Conservation (phyloP, 1,140 invertebrate species). For the Halictus rubicundus region DNA sequence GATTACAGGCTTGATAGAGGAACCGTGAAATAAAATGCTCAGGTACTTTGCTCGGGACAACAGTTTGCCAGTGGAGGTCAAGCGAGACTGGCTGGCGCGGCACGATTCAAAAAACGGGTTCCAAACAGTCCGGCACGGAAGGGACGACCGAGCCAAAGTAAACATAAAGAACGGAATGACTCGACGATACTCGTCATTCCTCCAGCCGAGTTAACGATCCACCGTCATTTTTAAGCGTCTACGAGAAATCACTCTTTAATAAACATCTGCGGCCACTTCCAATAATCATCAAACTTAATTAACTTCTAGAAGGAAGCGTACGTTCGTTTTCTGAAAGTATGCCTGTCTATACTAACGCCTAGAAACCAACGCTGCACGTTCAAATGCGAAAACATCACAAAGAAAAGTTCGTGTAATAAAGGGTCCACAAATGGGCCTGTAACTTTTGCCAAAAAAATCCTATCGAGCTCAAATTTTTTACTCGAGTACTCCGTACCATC, state of each 20-base stretch:
- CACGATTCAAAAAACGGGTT: slow-evolving; percentile 3
- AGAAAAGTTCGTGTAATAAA: too few relatives aligned
- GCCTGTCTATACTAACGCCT: too few relatives aligned
- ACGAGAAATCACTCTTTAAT: background rate
- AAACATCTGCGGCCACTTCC: background rate
- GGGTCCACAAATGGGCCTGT: too few relatives aligned
- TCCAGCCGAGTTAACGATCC: background rate
- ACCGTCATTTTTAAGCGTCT: background rate
- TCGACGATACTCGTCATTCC: slow-evolving; percentile 3
- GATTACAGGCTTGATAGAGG: too few relatives aligned
- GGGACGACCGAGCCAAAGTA: background rate
- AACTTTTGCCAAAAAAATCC: too few relatives aligned
- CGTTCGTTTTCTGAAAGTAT: too few relatives aligned
- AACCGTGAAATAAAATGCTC: too few relatives aligned
- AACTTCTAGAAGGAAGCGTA: too few relatives aligned
- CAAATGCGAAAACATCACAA: too few relatives aligned
- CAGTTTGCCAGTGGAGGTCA: background rate
- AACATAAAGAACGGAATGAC: slow-evolving; percentile 6
- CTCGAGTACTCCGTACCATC: too few relatives aligned
- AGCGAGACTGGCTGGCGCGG: background rate
- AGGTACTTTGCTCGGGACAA: background rate
- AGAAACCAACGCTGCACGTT: too few relatives aligned
- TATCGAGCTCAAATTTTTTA: too few relatives aligned
- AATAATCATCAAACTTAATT: background rate
- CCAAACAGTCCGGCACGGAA: slow-evolving; percentile 1